A percentile compares a stretch with the other conserved stretches of the same genome.
phyloP scores from a whole-genome alignment of 2,113 vertebrate species.

The Brachypteracias leptosomus region DNA sequence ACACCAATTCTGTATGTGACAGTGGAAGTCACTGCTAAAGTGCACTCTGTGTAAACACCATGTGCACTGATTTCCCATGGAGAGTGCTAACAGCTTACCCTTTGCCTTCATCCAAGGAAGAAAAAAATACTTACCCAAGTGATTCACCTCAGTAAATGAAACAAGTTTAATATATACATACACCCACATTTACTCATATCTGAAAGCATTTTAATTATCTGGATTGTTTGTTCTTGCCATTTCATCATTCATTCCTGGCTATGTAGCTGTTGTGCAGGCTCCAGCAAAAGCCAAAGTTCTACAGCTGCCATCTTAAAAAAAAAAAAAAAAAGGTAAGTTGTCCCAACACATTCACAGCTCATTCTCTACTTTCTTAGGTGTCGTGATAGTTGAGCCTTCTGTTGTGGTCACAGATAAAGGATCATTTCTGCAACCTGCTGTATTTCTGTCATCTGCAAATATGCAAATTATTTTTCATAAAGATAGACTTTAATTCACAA shows the following conservation, averaged over 20 bases:
- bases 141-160: constrained; percentile 1
- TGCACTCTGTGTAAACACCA: neutral
- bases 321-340: neutral
- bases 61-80: neutral
- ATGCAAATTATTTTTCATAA: constrained; percentile 42
- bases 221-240: neutral
- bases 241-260: neutral
- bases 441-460: neutral
- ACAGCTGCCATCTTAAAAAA: neutral
- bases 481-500: constrained; percentile 57
- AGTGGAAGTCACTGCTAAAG: neutral
- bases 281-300: neutral
- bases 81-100: neutral
- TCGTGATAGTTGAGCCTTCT: neutral
- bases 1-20: neutral
- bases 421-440: neutral
- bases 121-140: neutral
- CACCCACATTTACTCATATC: constrained; percentile 11
- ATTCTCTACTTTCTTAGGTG: neutral
- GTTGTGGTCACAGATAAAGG: neutral
- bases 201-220: constrained; percentile 45
- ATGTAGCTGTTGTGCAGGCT: neutral
- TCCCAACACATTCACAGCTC: neutral
- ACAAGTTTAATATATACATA: neutral
- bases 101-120: neutral